Evolutionary conservation across 2,113 vertebrate genomes (phyloP).

Genomic region (Indicator maculatus): DNA sequence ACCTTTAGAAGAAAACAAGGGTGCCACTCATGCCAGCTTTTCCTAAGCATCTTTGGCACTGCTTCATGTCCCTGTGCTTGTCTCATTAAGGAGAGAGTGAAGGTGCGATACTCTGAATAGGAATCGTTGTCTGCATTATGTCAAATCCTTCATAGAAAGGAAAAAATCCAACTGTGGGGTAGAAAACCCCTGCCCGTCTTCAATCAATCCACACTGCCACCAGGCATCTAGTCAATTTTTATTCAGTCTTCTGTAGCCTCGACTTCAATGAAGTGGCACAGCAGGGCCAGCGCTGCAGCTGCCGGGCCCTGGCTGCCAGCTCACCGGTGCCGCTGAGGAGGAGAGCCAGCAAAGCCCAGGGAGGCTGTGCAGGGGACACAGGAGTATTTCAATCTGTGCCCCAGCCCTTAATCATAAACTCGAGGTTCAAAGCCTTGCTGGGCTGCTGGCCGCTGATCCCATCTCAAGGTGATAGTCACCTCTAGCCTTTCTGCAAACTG

Average conservation of each 20-base stretch:
- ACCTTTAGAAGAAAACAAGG: conserved; percentile 37
- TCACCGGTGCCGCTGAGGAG: not conserved
- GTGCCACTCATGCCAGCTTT: not conserved
- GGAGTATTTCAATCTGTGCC: conserved; percentile 67
- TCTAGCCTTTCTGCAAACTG: conserved; percentile 81
- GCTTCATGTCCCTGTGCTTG: not conserved
- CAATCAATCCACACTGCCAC: conserved; percentile 86
- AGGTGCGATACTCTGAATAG: conserved; percentile 21
- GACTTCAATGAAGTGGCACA: conserved; percentile 87
- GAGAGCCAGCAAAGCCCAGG: not conserved
- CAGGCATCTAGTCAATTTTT: conserved; percentile 83
- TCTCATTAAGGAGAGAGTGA: conserved; percentile 62
- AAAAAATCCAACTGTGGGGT: conserved; percentile 84
- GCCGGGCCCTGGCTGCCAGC: conserved; percentile 30
- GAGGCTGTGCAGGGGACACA: not conserved
- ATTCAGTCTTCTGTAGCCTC: conserved; percentile 77
- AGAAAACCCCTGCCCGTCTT: conserved; percentile 85
- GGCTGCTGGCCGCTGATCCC: conserved; percentile 75
- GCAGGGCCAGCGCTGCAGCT: conserved; percentile 73
- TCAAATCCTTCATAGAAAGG: conserved; percentile 82
- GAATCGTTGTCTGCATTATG: conserved; percentile 76
- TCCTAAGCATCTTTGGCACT: not conserved
- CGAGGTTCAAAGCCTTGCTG: conserved; percentile 74
- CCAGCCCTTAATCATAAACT: conserved; percentile 81
- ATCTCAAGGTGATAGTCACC: conserved; percentile 85